Percentiles rank a stretch among this genome's conserved stretches.
These are phyloP conservation scores for Drosophila nikananu DNA, from an alignment of 1,140 invertebrate genomes.

Conservation along the genomic window DNA sequence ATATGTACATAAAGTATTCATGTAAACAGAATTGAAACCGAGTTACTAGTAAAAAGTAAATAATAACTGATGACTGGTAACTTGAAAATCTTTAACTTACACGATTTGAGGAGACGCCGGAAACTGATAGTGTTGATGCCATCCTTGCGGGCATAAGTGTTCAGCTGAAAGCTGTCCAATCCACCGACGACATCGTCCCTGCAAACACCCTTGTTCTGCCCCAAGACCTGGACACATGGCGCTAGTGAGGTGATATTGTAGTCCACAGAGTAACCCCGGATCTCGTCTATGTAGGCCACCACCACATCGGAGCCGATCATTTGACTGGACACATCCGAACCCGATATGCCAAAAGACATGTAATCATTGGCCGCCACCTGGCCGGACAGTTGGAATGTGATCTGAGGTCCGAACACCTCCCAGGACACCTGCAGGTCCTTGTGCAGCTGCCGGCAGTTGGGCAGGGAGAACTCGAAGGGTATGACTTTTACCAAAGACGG, in stretches of 20 bases:
- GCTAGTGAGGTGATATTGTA: conserved; percentile 94
- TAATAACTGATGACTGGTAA: not conserved
- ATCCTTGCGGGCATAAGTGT: conserved; percentile 89
- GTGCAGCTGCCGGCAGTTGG: conserved; percentile 95
- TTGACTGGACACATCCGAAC: conserved; percentile 88
- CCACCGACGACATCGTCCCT: conserved; percentile 92
- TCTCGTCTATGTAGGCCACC: conserved; percentile 91
- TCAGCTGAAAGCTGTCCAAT: conserved; percentile 91
- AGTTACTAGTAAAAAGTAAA: not conserved
- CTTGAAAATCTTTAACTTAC: conserved; percentile 86
- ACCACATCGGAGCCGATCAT: conserved; percentile 95
- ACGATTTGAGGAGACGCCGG: conserved; percentile 89
- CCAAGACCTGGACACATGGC: conserved; percentile 94
- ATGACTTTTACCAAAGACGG: conserved; percentile 90
- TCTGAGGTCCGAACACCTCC: conserved; percentile 95
- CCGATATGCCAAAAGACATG: conserved; percentile 95
- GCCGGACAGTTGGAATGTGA: conserved; percentile 95
- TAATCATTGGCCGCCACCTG: conserved; percentile 92
- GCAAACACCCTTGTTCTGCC: conserved; percentile 94
- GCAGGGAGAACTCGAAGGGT: conserved; percentile 87
- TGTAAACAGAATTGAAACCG: not conserved
- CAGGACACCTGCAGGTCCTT: conserved; percentile 93
- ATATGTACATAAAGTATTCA: too few species aligned
- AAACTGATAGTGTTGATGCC: conserved; percentile 93
- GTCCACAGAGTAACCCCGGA: conserved; percentile 91